These are phyloP conservation scores for Epinephelus coioides DNA, from an alignment of 2,797 vertebrate species.

Conservation along the genomic window DNA sequence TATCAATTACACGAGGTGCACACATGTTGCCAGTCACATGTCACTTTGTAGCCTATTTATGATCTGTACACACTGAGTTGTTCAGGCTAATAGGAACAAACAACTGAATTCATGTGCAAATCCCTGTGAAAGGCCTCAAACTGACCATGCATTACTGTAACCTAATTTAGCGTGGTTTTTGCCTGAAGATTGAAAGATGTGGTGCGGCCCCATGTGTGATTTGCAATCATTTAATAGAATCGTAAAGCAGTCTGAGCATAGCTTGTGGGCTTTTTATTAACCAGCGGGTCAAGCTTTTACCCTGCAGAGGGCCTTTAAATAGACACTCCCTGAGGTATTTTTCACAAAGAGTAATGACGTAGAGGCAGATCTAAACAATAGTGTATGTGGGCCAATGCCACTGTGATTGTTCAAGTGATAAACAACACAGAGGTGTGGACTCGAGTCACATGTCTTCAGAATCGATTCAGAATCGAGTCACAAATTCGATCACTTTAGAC, in stretches of 20 bases:
- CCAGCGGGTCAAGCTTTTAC: constrained; percentile 19
- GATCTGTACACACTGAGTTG: not conserved
- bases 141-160: not conserved
- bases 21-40: not conserved
- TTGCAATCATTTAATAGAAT: constrained; percentile 28
- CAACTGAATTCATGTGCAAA: not conserved
- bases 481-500: too few species aligned
- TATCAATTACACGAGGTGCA: not conserved
- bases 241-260: not conserved
- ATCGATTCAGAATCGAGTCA: too few species aligned
- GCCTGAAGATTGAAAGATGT: not conserved
- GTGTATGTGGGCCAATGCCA: constrained; percentile 19
- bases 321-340: constrained; percentile 34
- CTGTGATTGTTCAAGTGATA: not conserved
- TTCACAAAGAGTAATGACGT: constrained; percentile 43
- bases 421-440: too few species aligned
- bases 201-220: not conserved
- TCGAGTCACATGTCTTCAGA: too few species aligned
- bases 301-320: constrained; percentile 30
- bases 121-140: constrained; percentile 11
- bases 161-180: not conserved
- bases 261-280: constrained; percentile 29
- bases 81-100: constrained; percentile 1
- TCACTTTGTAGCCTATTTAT: not conserved
- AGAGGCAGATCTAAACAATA: constrained; percentile 38